Conservation (phyloP, 2,888 invertebrate species). For the Neoscelio sp. region DNA sequence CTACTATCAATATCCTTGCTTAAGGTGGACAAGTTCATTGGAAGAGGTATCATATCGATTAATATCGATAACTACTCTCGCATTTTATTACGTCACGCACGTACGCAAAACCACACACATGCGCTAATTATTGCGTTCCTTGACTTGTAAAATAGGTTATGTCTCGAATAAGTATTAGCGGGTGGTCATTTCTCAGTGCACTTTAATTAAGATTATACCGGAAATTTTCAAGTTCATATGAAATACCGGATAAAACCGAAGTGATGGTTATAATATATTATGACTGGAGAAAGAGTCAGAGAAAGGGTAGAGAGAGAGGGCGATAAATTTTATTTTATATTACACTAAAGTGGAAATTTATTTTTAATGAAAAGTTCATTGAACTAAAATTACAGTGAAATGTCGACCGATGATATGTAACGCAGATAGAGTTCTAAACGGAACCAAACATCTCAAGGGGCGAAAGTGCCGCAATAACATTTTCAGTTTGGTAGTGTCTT, state of each 20-base stretch:
- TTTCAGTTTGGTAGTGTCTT: constrained; percentile 25
- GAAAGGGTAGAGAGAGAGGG: constrained; percentile 6
- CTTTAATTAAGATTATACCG: constrained; percentile 64
- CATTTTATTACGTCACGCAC: constrained; percentile 59
- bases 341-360: not conserved
- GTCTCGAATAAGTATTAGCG: constrained; percentile 51
- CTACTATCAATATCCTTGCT: constrained; percentile 62
- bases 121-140: constrained; percentile 61
- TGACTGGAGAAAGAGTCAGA: too few species aligned
- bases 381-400: not conserved
- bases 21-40: constrained; percentile 62
- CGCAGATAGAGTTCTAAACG: not conserved
- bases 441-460: not conserved
- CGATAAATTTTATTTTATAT: constrained; percentile 13
- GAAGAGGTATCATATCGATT: constrained; percentile 61
- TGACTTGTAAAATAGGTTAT: constrained; percentile 44
- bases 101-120: constrained; percentile 28
- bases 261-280: constrained; percentile 27
- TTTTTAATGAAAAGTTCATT: not conserved
- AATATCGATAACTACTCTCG: constrained; percentile 51
- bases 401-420: not conserved
- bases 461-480: constrained; percentile 5
- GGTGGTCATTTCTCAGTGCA: constrained; percentile 53
- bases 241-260: constrained; percentile 28
- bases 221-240: constrained; percentile 46